phyloP scores from a whole-genome alignment of 2,888 invertebrate species.

The Disparrhopalites patrizii region DNA sequence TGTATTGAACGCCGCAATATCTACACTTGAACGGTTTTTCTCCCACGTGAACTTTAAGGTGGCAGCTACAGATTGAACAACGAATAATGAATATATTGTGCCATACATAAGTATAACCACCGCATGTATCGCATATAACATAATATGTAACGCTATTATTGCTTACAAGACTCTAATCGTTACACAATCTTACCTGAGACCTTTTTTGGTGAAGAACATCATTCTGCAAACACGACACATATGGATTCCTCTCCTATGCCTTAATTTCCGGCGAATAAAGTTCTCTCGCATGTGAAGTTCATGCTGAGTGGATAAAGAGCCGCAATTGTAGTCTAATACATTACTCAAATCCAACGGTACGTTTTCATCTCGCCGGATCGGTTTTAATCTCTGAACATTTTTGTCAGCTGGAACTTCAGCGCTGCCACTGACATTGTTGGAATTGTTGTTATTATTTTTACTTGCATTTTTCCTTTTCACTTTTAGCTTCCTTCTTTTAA shows the following conservation, averaged over 20 bases:
- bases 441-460: not conserved
- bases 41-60: constrained; percentile 20
- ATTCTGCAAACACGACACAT: constrained; percentile 26
- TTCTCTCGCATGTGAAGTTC: constrained; percentile 7
- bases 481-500: not conserved
- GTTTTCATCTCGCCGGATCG: constrained; percentile 13
- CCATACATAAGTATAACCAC: not conserved
- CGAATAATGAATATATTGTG: not conserved
- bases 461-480: not conserved
- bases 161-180: not conserved
- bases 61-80: constrained; percentile 1
- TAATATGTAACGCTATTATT: not conserved
- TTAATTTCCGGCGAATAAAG: constrained; percentile 8
- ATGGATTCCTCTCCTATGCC: constrained; percentile 15
- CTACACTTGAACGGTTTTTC: constrained; percentile 26
- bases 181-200: constrained; percentile 13
- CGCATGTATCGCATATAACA: too few relatives aligned
- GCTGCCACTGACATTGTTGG: too few relatives aligned
- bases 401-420: not conserved
- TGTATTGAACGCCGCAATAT: constrained; percentile 14
- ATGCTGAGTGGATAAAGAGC: not conserved
- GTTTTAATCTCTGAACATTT: constrained; percentile 7
- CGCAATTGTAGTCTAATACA: constrained; percentile 13
- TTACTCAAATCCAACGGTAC: constrained; percentile 18
- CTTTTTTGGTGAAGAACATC: constrained; percentile 21